phyloP scores from a whole-genome alignment of 2,113 vertebrate species.

The Crotalus tigris region DNA sequence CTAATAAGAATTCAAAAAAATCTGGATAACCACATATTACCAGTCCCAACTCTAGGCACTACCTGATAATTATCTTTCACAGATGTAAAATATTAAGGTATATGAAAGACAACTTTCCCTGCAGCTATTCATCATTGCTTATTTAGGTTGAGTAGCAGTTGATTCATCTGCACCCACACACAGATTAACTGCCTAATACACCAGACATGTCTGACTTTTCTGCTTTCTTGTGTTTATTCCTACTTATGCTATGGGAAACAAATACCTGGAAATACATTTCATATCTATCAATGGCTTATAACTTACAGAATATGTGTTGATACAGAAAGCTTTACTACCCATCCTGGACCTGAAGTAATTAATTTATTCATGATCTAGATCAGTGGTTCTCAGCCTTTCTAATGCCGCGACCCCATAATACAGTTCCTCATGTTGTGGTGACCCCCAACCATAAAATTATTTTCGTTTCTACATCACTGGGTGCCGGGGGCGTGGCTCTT shows the following conservation, averaged over 20 bases:
- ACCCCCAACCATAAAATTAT: too few relatives aligned
- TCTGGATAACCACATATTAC: not conserved
- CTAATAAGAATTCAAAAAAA: not conserved
- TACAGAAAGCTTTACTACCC: not conserved
- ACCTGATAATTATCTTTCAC: not conserved
- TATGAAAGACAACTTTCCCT: not conserved
- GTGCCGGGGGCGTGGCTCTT: too few relatives aligned
- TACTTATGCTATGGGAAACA: not conserved
- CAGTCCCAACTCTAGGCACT: not conserved
- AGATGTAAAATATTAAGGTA: not conserved
- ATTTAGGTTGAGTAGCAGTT: not conserved
- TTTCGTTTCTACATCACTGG: too few relatives aligned
- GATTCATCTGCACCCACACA: not conserved
- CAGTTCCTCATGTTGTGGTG: too few relatives aligned
- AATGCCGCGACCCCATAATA: too few relatives aligned
- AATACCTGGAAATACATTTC: not conserved
- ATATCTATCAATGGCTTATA: not conserved
- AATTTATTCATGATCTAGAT: not conserved
- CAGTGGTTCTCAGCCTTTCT: too few relatives aligned
- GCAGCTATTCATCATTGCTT: not conserved
- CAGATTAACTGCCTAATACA: not conserved
- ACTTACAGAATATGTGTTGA: not conserved
- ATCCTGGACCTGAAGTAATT: not conserved
- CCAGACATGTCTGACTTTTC: not conserved
- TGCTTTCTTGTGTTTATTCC: not conserved